Evolutionary conservation across 2,113 vertebrate genomes (phyloP), one percentile per base, ranked within the genome.

Genomic region (Oncorhynchus gorbuscha): DNA sequence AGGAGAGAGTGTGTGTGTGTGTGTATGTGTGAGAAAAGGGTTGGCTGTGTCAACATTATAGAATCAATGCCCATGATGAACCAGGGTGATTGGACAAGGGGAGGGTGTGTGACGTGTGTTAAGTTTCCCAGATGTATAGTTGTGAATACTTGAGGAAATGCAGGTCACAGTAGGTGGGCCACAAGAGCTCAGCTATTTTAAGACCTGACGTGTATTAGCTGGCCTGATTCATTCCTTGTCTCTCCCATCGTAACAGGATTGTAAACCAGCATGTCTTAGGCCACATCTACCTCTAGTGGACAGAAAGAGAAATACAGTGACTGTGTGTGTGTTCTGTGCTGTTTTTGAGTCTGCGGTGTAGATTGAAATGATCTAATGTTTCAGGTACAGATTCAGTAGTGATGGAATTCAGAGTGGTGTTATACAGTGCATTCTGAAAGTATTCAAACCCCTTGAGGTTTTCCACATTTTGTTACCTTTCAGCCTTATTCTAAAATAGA

Each of bases 121-220:
- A n/a, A 45, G 9, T 24, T 3, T 64, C 9, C 22, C 62, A n/a
- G 20, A 22, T 22, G 62, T 24, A 45, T n/a, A 64, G 22, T 14
- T 67, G 65, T 14, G 65, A 26, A 30, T 3, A 64, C 20, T 22
- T 18, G 24, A 55, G 13, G 20, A 16, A 32, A 64, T 64, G 16
- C 22, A 71, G 70, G 62, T 76, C 39, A 18, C 28, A 58, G 55
- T 55, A 55, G 16, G 16, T 3, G 51, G 51, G 16, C 16, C 51
- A 32, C n/a, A 49, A 68, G 30, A 7, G 6, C 39, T 45, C 66
- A 32, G 8, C 59, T 28, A 22, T 39, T 24, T 73, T 62, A 5
- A 26, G 20, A 45, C 14, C 26, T 74, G 74, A 69, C 26, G 64
- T 68, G 65, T 9, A 75, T 68, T 32, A 35, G 16, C 12, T 75